These are phyloP conservation scores for Drosophila micromelanica DNA, from an alignment of 1,140 invertebrate species.

Conservation along the genomic window DNA sequence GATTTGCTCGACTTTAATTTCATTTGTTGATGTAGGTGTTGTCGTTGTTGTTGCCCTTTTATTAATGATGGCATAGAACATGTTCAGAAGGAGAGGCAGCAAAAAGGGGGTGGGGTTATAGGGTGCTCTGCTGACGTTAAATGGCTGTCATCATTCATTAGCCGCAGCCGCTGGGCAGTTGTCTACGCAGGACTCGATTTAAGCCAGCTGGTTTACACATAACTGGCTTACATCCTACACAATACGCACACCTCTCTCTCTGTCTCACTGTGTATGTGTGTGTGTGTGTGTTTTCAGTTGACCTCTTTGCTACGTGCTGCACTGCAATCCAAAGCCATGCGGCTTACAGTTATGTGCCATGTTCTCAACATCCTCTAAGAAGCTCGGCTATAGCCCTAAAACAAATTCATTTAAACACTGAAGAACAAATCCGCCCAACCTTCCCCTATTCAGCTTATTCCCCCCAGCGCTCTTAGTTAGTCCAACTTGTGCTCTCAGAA, in stretches of 20 bases:
- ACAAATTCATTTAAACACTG: slow-evolving; percentile 37
- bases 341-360: slow-evolving; percentile 14
- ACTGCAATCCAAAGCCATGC: slow-evolving; percentile 22
- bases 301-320: slow-evolving; percentile 25
- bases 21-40: slow-evolving; percentile 73
- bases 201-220: slow-evolving; percentile 54
- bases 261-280: slow-evolving; percentile 2
- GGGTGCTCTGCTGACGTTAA: slow-evolving; percentile 48
- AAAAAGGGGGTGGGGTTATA: neutral
- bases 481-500: slow-evolving; percentile 7
- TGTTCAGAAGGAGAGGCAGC: neutral
- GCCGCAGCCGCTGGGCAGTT: slow-evolving; percentile 68
- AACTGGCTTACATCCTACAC: slow-evolving; percentile 58
- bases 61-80: slow-evolving; percentile 60
- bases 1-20: slow-evolving; percentile 61
- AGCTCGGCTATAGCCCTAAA: slow-evolving; percentile 11
- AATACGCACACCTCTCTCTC: slow-evolving; percentile 13
- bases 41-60: slow-evolving; percentile 48
- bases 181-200: slow-evolving; percentile 57
- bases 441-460: neutral
- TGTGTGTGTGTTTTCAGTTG: slow-evolving; percentile 2
- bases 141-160: slow-evolving; percentile 81
- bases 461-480: neutral
- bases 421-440: neutral
- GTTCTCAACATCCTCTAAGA: neutral